A percentile compares a stretch with the other conserved stretches of the same genome.
phyloP scores from a whole-genome alignment of 1,140 invertebrate species.

The Listronotus bonariensis region DNA sequence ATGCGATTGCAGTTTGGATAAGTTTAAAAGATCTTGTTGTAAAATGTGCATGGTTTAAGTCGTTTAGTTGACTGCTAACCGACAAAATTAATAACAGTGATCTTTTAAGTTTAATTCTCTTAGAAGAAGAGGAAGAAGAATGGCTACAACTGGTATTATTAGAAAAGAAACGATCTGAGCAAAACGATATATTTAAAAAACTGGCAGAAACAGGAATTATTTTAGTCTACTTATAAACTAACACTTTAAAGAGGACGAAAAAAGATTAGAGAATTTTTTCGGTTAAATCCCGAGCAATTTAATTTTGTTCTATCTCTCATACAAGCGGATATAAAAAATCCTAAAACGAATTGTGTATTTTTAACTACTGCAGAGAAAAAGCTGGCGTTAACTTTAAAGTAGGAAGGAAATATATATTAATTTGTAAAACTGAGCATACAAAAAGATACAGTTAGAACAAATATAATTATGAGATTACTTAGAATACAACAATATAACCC shows the following conservation, averaged over 20 bases:
- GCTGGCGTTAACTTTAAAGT: no score
- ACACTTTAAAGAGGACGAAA: constrained; percentile 14
- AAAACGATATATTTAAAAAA: constrained; percentile 1
- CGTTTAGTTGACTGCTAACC: not conserved
- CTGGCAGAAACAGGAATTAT: not conserved
- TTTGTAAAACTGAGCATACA: no score
- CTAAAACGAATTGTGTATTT: no score
- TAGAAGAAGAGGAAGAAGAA: constrained; percentile 16
- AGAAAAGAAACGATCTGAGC: constrained; percentile 3
- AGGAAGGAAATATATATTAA: no score
- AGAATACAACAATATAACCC: no score
- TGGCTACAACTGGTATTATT: constrained; percentile 6
- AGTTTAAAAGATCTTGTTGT: constrained; percentile 8
- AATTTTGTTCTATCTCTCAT: no score
- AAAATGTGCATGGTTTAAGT: constrained; percentile 5
- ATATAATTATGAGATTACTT: no score
- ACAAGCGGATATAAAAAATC: no score
- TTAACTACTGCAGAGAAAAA: no score
- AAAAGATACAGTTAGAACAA: no score
- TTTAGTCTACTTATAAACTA: constrained; percentile 10
- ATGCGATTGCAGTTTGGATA: constrained; percentile 2
- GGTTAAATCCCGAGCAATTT: no score
- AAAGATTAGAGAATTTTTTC: no score
- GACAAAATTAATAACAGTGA: constrained; percentile 4
- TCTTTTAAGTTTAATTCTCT: constrained; percentile 9